Evolutionary conservation across 2,113 vertebrate species (phyloP), one percentile per base, ranked within the genome.

Genomic region (Willisornis vidua): DNA sequence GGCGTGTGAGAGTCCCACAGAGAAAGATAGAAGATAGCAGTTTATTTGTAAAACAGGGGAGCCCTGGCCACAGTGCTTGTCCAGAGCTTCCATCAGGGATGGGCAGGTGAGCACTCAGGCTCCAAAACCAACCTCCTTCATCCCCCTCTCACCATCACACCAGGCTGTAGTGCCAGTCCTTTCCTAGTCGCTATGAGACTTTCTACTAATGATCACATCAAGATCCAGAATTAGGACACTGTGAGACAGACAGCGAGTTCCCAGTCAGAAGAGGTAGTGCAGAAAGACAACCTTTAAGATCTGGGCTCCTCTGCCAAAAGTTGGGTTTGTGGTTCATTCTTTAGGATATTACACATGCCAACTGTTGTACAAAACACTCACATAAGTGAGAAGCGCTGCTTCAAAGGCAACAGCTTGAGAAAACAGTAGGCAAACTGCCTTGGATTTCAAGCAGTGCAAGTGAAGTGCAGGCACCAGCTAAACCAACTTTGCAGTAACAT

Each of bases 11-110:
- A 35, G 37, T 24, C 29, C 73, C 77, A 82, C 67, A 37, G 26
- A 79, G 71, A 87, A 66, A 91, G 92, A 96, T 81, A 58, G 4
- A 84, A 90, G 92, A 93, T 78, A 90, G 88, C 80, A 85, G 48
- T 39, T 89, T 94, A 70, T 58, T 62, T 93, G 83, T 94, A 54
- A 87, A 90, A 58, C 72, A 84, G 55, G 2, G 5, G 72, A 74
- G 75, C 29, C 46, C 59, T 88, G 3, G 0, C 48, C 70, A 22
- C 33, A 11, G 26, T 23, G 6, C 1, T 15, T 8, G 3, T 63
- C 26, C 19, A 46, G 67, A 79, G 45, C 31, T 72, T 84, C 75
- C 68, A 71, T 2, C 39, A 55, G 31, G 26, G 11, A 55, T 14
- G 20, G 10, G 24, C 54, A 39, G n/a, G 39, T 25, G 65, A 84